Conservation (phyloP, 1,140 invertebrate species). For the Melipona quadrifasciata region DNA sequence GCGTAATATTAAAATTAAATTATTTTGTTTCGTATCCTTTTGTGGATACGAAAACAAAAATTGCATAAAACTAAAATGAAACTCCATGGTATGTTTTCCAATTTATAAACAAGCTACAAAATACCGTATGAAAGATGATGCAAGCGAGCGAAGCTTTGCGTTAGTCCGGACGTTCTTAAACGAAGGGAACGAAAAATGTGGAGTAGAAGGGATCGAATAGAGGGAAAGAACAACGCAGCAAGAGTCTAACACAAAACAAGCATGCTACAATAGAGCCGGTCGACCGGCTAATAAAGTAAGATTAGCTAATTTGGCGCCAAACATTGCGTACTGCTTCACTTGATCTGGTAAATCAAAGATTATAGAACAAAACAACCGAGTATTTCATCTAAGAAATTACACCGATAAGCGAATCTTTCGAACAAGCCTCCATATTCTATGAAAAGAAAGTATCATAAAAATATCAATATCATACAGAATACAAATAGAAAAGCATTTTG, state of each 20-base stretch:
- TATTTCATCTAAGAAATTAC: slow-evolving; percentile 4
- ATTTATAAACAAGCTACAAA: background rate
- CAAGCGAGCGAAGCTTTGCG: background rate
- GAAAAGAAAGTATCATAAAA: background rate
- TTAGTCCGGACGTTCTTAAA: background rate
- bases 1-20: too few species aligned
- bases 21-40: too few species aligned
- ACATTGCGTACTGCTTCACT: slow-evolving; percentile 16
- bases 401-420: background rate
- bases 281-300: slow-evolving; percentile 21
- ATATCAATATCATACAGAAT: background rate
- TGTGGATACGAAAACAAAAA: too few species aligned
- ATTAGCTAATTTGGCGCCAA: slow-evolving; percentile 40
- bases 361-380: background rate
- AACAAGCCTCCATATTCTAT: too few species aligned
- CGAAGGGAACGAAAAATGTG: background rate
- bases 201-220: background rate
- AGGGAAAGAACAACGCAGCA: slow-evolving; percentile 14
- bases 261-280: slow-evolving; percentile 4
- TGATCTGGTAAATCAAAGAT: slow-evolving; percentile 2
- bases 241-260: background rate
- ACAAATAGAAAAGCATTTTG: background rate
- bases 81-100: background rate
- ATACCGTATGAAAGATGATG: background rate
- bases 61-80: too few species aligned